Percentiles rank a stretch among this genome's conserved stretches.
phyloP scores from a whole-genome alignment of 2,888 invertebrate species.

The Trachelus tabidus region DNA sequence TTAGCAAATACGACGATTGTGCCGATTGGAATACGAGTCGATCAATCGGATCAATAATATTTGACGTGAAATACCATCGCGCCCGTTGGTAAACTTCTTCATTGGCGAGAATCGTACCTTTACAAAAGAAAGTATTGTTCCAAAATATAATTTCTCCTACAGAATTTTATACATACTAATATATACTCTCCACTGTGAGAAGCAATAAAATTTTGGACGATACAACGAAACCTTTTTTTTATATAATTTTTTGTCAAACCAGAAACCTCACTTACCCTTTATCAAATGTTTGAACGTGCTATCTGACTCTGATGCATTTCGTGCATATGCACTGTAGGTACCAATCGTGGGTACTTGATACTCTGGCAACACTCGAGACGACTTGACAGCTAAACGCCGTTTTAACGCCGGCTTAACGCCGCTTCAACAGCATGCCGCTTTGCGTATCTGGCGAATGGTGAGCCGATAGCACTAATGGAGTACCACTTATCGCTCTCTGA shows the following conservation, averaged over 20 bases:
- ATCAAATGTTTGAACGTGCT: not conserved
- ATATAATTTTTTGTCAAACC: not conserved
- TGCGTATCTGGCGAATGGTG: constrained; percentile 7
- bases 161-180: not conserved
- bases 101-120: no score
- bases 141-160: not conserved
- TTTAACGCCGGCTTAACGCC: not conserved
- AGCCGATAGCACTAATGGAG: constrained; percentile 3
- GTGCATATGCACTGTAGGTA: not conserved
- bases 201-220: not conserved
- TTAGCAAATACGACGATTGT: not conserved
- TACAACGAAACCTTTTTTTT: not conserved
- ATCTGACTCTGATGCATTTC: not conserved
- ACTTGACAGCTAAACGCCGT: not conserved
- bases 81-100: not conserved
- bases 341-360: not conserved
- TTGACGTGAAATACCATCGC: not conserved
- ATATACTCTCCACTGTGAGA: not conserved
- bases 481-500: constrained; percentile 4
- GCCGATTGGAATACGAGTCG: not conserved
- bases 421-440: not conserved
- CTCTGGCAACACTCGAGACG: not conserved
- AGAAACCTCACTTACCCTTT: not conserved
- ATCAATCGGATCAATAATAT: not conserved
- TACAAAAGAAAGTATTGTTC: no score